A percentile compares a stretch with the other conserved stretches of the same genome.
Evolutionary conservation across 2,113 vertebrate genomes (phyloP).

Genomic region (Trichomycterus rosablanca): DNA sequence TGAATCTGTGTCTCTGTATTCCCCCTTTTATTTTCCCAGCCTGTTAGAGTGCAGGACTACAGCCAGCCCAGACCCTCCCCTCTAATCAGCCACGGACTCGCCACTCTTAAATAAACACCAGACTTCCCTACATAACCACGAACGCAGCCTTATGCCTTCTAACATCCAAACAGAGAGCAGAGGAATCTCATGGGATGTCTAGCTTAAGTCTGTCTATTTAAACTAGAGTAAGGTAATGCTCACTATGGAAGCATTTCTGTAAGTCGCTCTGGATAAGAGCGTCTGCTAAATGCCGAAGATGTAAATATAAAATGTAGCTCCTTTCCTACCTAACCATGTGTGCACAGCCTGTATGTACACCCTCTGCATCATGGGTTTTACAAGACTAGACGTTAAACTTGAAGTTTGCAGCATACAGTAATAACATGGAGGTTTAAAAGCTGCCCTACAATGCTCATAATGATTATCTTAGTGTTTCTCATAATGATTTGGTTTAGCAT

Average conservation of each 20-base stretch:
- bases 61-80: conserved; percentile 22
- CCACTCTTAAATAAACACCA: conserved; percentile 50
- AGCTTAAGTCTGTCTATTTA: no score
- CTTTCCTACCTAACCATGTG: not conserved
- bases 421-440: no score
- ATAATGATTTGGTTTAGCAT: not conserved
- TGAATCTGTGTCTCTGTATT: conserved; percentile 55
- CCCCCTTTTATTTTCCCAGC: conserved; percentile 27
- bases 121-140: conserved; percentile 36
- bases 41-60: conserved; percentile 26
- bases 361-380: not conserved
- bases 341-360: not conserved
- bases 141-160: conserved; percentile 49
- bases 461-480: not conserved
- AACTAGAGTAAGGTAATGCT: no score
- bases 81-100: conserved; percentile 14
- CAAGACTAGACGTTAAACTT: no score
- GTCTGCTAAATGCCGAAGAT: no score
- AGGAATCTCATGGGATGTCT: no score
- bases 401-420: no score
- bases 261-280: no score
- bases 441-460: no score
- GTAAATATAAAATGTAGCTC: no score
- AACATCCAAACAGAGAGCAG: conserved; percentile 48
- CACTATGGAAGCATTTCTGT: no score